Percentiles rank a stretch among this genome's conserved stretches.
Evolutionary conservation across 1,140 invertebrate genomes (phyloP).

Genomic region (Notospermus geniculatus): DNA sequence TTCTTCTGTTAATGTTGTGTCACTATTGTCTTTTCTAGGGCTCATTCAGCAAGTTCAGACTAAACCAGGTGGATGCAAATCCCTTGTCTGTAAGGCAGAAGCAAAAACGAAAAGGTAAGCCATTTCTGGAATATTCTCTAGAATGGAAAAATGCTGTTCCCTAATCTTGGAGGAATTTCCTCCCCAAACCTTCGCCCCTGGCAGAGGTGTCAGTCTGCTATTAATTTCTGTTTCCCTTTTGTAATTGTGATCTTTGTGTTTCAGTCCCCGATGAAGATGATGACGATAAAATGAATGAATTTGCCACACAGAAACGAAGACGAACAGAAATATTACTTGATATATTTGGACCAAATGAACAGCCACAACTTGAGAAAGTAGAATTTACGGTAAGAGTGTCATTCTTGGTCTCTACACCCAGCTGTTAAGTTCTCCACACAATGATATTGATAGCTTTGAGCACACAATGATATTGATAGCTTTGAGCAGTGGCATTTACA

Average conservation of each 20-base stretch:
- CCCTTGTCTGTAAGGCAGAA: not conserved
- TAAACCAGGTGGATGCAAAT: not conserved
- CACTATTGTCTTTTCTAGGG: not conserved
- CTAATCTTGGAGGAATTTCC: no score
- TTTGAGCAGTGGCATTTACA: no score
- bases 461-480: not conserved
- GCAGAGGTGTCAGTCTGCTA: no score
- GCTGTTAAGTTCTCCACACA: no score
- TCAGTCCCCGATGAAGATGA: conserved; percentile 15
- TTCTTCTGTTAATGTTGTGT: not conserved
- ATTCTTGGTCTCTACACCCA: not conserved
- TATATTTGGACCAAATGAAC: conserved; percentile 28
- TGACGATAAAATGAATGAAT: conserved; percentile 22
- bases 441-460: no score
- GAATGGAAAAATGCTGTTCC: no score
- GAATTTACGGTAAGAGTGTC: conserved; percentile 26
- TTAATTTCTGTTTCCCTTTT: not conserved
- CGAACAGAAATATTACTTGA: conserved; percentile 22
- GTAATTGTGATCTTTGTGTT: conserved; percentile 8
- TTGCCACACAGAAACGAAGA: conserved; percentile 23
- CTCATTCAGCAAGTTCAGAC: no score
- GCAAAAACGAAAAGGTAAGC: conserved; percentile 12
- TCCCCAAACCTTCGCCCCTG: no score
- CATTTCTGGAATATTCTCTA: no score
- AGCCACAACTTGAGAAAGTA: conserved; percentile 30